Evolutionary conservation across 2,888 invertebrate species (phyloP).

Genomic region (Nymphalis c-album): DNA sequence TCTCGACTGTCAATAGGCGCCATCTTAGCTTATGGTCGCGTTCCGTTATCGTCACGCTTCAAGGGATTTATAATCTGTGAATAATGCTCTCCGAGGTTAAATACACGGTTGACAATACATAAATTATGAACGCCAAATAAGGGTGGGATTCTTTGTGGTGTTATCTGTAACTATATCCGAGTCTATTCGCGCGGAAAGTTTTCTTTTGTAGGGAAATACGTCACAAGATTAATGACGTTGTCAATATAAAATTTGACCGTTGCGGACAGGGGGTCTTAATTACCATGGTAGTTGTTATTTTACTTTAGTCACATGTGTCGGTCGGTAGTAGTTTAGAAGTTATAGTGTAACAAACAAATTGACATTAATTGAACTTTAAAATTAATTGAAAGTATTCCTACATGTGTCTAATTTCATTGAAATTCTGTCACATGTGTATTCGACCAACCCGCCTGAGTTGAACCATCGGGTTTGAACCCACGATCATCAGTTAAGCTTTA

Average conservation of each 20-base stretch:
- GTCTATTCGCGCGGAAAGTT: constrained; percentile 72
- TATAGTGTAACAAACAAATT: too few species aligned
- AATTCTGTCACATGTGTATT: too few species aligned
- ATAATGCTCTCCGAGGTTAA: constrained; percentile 72
- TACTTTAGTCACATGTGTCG: too few species aligned
- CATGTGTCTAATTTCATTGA: too few species aligned
- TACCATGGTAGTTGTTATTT: too few species aligned
- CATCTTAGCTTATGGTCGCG: constrained; percentile 62
- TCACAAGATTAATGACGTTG: constrained; percentile 26
- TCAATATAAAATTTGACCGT: constrained; percentile 18
- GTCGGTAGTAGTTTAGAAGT: too few species aligned
- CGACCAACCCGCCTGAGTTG: too few species aligned
- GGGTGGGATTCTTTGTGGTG: constrained; percentile 54
- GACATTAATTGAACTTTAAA: too few species aligned
- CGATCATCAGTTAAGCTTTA: too few species aligned
- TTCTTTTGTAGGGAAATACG: constrained; percentile 40
- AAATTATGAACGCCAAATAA: constrained; percentile 69
- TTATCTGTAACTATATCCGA: constrained; percentile 69
- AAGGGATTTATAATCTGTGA: constrained; percentile 79
- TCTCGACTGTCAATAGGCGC: constrained; percentile 58
- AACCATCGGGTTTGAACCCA: too few species aligned
- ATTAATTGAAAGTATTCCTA: too few species aligned
- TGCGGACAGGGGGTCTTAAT: not conserved
- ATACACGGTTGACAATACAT: constrained; percentile 71
- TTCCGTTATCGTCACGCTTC: constrained; percentile 68